Conservation (phyloP, 1,140 invertebrate genomes). For the Trypoxylus dichotomus region DNA sequence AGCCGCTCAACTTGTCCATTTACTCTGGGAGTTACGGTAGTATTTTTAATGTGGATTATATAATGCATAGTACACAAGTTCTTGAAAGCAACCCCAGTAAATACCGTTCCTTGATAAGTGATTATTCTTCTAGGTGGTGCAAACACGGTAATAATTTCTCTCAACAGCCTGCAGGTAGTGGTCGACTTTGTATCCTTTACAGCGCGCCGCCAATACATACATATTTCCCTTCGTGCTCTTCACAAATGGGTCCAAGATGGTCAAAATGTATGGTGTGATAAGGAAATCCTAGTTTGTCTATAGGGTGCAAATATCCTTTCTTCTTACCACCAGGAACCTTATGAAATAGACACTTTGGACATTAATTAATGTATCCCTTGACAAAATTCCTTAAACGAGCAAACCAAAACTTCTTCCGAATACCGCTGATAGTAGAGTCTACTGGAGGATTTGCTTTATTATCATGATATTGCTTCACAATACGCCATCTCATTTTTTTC, state of each 20-base stretch:
- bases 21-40: slow-evolving; percentile 46
- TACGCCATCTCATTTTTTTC: too few species aligned
- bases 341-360: slow-evolving; percentile 24
- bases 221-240: too few species aligned
- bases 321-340: slow-evolving; percentile 28
- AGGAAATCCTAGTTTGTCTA: slow-evolving; percentile 30
- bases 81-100: too few species aligned
- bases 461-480: slow-evolving; percentile 35
- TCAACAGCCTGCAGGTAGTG: too few species aligned
- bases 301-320: slow-evolving; percentile 29
- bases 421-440: slow-evolving; percentile 34
- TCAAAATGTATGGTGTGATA: slow-evolving; percentile 38
- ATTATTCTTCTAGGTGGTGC: slow-evolving; percentile 44
- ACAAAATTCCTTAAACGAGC: too few species aligned
- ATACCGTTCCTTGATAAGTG: slow-evolving; percentile 48
- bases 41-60: slow-evolving; percentile 44
- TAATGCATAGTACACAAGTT: slow-evolving; percentile 21
- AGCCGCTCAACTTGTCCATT: slow-evolving; percentile 50
- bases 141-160: slow-evolving; percentile 45
- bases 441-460: slow-evolving; percentile 33
- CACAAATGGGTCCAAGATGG: slow-evolving; percentile 34
- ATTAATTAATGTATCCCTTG: slow-evolving; percentile 25
- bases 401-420: slow-evolving; percentile 25
- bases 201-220: slow-evolving; percentile 8
- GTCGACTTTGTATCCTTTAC: slow-evolving; percentile 25